Evolutionary conservation across 1,140 invertebrate species (phyloP), one percentile per base, ranked within the genome.

Genomic region (Zaprionus inermis): DNA sequence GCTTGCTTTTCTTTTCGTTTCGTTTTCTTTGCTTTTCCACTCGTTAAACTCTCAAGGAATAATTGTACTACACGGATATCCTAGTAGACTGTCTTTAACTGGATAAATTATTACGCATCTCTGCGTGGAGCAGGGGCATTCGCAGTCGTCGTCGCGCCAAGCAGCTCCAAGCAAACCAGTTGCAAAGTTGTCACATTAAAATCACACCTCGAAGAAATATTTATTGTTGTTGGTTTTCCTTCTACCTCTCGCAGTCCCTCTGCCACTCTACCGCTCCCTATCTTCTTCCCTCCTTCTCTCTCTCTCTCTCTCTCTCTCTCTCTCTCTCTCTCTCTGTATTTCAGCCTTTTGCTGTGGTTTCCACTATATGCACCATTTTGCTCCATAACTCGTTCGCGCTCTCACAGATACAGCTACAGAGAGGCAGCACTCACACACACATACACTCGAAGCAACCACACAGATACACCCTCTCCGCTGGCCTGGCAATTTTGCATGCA

Each of bases 101-200:
- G 60, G 72, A 34, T 73, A 73, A 61, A 69, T 69, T 73, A 69
- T 73, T 73, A 67, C 41, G 66, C 72, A 74, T 63, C 54, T 63
- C 14, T 44, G 51, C 51, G n/a, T n/a, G n/a, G n/a, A n/a, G n/a
- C n/a, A n/a, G n/a, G n/a, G 5, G 30, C 54, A 18, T 28, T 32
- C 28, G 32, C 18, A 14, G 11, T 11, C 36, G 30, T 38, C 34
- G 49, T 20, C 38, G 16, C 38, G n/a, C n/a, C 30, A 32, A 9
- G 38, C 38, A n/a, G n/a, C n/a, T 44, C n/a, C 38, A n/a, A 24
- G 12, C 76, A 81, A 89, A 88, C 83, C 79, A 86, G 83, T 86
- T 89, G 77, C 83, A 89, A 88, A 88, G 80, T 88, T 89, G 83
- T 88, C 84, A 88, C 83, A 88, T 88, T 88, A 88, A 88, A 88